These are phyloP conservation scores for Salpingus planirostris DNA, from an alignment of 2,888 invertebrate genomes.

Conservation along the genomic window DNA sequence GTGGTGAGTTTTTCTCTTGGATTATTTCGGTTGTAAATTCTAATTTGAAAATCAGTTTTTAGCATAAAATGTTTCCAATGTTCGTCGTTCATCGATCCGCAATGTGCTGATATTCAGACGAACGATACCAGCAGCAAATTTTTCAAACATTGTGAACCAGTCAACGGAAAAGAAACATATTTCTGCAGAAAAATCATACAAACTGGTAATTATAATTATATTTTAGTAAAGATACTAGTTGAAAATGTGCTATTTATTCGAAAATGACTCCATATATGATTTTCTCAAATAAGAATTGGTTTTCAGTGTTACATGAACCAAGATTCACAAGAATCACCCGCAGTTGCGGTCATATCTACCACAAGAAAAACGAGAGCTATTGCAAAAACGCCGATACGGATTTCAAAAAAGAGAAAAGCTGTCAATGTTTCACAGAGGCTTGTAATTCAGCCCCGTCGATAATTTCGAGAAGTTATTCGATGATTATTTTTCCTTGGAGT, in stretches of 20 bases:
- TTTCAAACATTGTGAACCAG: slow-evolving; percentile 6
- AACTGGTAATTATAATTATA: slow-evolving; percentile 3
- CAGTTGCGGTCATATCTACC: slow-evolving; percentile 3
- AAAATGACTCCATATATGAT: too few relatives aligned
- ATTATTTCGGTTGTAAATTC: too few relatives aligned
- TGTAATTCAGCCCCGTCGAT: slow-evolving; percentile 4
- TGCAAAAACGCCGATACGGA: slow-evolving; percentile 7
- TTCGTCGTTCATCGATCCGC: slow-evolving; percentile 6
- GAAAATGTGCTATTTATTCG: too few relatives aligned
- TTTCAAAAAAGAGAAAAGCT: slow-evolving; percentile 8
- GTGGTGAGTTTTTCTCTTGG: too few relatives aligned
- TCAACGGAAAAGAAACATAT: slow-evolving; percentile 3
- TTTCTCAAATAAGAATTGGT: not conserved
- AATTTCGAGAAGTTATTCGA: too few relatives aligned
- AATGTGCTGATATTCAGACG: slow-evolving; percentile 4
- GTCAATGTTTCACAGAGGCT: slow-evolving; percentile 10
- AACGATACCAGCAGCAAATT: slow-evolving; percentile 6
- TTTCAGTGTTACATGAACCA: not conserved
- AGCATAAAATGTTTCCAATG: slow-evolving; percentile 11
- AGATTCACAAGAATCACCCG: slow-evolving; percentile 4
- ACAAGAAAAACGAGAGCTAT: slow-evolving; percentile 5
- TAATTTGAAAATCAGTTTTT: too few relatives aligned
- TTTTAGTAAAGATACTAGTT: too few relatives aligned
- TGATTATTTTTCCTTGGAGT: too few relatives aligned
- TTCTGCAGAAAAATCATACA: slow-evolving; percentile 12